Evolutionary conservation across 1,140 invertebrate genomes (phyloP).

Genomic region (Arctopsyche grandis): DNA sequence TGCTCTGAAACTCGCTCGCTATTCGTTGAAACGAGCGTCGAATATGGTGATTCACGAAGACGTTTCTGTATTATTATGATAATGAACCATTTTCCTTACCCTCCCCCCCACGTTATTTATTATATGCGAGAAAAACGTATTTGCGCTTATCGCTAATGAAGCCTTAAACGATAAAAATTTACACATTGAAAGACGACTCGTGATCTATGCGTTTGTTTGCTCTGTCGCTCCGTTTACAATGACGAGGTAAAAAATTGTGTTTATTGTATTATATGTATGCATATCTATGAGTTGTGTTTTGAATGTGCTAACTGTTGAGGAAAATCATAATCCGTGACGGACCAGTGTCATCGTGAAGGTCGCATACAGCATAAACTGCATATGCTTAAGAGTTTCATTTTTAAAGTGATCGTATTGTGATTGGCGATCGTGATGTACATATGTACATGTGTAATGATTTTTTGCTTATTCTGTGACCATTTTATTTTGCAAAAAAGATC

Average conservation of each 20-base stretch:
- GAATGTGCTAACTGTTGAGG: slow-evolving; percentile 30
- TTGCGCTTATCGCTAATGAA: background rate
- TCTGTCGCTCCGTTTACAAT: background rate
- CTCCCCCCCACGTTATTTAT: background rate
- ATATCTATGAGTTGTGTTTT: background rate
- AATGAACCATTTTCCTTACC: background rate
- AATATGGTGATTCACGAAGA: background rate
- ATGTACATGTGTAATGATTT: background rate
- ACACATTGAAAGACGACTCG: background rate
- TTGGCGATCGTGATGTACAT: background rate
- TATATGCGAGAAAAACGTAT: background rate
- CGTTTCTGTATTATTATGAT: background rate
- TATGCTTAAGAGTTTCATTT: background rate
- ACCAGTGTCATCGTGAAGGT: slow-evolving; percentile 34
- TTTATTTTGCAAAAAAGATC: background rate
- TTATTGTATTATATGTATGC: no score
- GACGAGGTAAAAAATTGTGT: background rate
- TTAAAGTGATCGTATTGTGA: slow-evolving; percentile 1
- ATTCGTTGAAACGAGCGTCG: no score
- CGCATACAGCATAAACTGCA: background rate
- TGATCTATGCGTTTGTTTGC: background rate
- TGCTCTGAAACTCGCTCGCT: no score
- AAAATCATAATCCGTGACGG: slow-evolving; percentile 36
- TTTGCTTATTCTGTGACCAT: background rate
- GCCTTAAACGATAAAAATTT: slow-evolving; percentile 23